These are phyloP conservation scores for Oreamnos americanus DNA, from an alignment of 2,113 vertebrate species.

Conservation along the genomic window DNA sequence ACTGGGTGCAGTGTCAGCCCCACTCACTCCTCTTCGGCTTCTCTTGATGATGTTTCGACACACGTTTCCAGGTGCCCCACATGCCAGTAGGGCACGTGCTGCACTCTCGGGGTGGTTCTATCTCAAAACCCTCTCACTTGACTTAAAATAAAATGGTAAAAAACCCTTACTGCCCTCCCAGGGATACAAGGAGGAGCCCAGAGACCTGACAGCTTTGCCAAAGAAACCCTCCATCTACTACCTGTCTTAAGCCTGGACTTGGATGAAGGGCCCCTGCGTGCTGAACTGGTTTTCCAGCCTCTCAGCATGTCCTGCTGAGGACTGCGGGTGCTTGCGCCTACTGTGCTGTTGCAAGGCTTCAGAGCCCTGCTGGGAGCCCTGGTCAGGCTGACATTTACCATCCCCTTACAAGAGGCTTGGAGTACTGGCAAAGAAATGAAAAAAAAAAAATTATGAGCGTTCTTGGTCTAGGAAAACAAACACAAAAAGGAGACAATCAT, in stretches of 20 bases:
- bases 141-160: background rate
- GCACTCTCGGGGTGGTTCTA: accelerated
- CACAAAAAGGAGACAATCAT: background rate
- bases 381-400: background rate
- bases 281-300: background rate
- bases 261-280: background rate
- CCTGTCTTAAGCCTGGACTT: background rate
- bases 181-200: background rate
- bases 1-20: background rate
- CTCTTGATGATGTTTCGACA: background rate
- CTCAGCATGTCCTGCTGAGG: background rate
- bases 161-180: background rate
- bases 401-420: background rate
- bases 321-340: background rate
- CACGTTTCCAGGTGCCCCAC: background rate
- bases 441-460: background rate
- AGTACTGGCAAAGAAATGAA: background rate
- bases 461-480: background rate
- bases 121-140: background rate
- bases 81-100: background rate
- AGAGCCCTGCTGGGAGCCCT: background rate
- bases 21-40: background rate
- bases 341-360: background rate
- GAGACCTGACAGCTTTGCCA: background rate
- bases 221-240: background rate